Conservation (phyloP, 2,113 vertebrate species). For the Microcebus murinus region DNA sequence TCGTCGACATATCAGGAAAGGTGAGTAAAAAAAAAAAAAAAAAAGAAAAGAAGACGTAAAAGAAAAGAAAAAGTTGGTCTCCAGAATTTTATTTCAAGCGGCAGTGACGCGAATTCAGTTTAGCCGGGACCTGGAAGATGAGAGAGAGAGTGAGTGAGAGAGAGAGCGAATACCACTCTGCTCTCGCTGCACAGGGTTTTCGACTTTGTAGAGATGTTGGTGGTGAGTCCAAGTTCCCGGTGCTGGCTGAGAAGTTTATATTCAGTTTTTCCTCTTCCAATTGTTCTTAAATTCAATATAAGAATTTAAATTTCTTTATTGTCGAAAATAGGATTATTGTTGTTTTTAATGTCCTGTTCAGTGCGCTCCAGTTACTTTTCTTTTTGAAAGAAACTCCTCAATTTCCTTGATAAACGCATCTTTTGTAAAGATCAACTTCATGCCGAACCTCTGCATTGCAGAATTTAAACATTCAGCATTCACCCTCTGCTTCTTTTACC, state of each 20-base stretch:
- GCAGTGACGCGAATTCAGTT: slow-evolving; percentile 80
- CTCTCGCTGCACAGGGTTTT: slow-evolving; percentile 78
- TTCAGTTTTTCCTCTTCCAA: slow-evolving; percentile 79
- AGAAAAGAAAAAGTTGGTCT: slow-evolving; percentile 60
- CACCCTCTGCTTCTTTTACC: not conserved
- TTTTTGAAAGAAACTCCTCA: slow-evolving; percentile 22
- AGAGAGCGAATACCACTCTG: not conserved
- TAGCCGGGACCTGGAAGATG: slow-evolving; percentile 29
- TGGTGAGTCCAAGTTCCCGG: slow-evolving; percentile 82
- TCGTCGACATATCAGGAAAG: slow-evolving; percentile 82
- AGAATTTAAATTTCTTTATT: not conserved
- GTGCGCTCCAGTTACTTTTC: not conserved
- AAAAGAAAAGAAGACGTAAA: slow-evolving; percentile 35
- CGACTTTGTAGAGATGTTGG: slow-evolving; percentile 80
- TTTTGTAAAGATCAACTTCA: slow-evolving; percentile 37
- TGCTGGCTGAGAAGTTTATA: slow-evolving; percentile 83
- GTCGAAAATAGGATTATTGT: not conserved
- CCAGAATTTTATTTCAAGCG: slow-evolving; percentile 76
- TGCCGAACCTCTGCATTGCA: not conserved
- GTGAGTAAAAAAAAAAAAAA: slow-evolving; percentile 85
- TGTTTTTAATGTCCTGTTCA: slow-evolving; percentile 41
- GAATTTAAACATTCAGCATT: not conserved
- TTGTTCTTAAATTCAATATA: slow-evolving; percentile 72
- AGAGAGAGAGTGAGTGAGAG: not conserved
- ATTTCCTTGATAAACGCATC: not conserved